Percentiles rank a stretch among this genome's conserved stretches.
Evolutionary conservation across 2,797 vertebrate species (phyloP).

Genomic region (Crenichthys baileyi): DNA sequence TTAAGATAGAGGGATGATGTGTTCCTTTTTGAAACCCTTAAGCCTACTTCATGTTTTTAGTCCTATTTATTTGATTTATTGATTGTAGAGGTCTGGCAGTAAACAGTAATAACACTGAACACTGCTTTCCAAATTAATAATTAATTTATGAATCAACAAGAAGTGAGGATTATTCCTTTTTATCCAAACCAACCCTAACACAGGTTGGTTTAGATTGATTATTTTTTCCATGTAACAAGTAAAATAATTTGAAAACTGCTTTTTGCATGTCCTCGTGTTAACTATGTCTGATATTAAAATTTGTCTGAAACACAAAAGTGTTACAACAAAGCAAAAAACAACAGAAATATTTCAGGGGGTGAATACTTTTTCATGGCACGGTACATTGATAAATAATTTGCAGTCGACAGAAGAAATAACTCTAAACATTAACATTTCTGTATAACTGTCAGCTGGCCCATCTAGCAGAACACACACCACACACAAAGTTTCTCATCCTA

Average conservation of each 20-base stretch:
- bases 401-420: background rate
- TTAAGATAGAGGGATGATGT: background rate
- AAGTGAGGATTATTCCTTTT: background rate
- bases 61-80: background rate
- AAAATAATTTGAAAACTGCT: too few species aligned
- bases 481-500: constrained; percentile 7
- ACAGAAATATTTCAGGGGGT: background rate
- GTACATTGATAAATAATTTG: background rate
- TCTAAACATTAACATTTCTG: constrained; percentile 17
- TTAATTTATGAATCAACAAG: background rate
- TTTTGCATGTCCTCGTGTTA: background rate
- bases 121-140: too few species aligned
- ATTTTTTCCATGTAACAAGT: background rate
- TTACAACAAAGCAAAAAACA: background rate
- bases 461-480: constrained; percentile 15
- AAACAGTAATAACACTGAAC: background rate
- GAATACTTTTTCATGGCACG: background rate
- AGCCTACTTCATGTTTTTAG: background rate
- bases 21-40: background rate
- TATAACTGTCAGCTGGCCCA: constrained; percentile 15
- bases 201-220: background rate
- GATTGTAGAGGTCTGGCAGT: background rate
- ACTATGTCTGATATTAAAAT: background rate
- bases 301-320: background rate
- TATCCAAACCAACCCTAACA: background rate